These are phyloP conservation scores for Petrocephalus schoutedeni DNA, from an alignment of 2,797 vertebrate species.

Conservation along the genomic window DNA sequence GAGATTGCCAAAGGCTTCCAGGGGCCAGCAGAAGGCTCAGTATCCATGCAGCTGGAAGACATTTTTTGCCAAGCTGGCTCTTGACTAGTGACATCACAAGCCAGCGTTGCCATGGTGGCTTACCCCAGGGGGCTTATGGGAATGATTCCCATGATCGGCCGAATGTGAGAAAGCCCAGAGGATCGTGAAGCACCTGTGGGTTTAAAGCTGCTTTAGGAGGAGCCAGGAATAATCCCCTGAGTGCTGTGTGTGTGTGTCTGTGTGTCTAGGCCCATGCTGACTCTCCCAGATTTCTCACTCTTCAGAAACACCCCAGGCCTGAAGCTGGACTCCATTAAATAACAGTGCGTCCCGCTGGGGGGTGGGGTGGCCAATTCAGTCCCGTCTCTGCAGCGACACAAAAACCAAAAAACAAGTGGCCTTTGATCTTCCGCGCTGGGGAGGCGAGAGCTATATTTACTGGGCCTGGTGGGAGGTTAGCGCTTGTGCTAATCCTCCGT, in stretches of 20 bases:
- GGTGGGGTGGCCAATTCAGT: neutral
- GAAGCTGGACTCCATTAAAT: neutral
- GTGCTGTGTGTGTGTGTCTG: neutral
- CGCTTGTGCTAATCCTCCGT: neutral
- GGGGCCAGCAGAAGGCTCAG: neutral
- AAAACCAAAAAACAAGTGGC: neutral
- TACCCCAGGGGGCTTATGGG: neutral
- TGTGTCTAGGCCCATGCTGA: neutral
- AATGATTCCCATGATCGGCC: slow-evolving; percentile 11
- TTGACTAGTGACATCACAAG: slow-evolving; percentile 4
- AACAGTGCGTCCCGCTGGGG: neutral
- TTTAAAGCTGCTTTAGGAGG: slow-evolving; percentile 12
- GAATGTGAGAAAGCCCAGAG: slow-evolving; percentile 9
- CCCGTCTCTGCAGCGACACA: neutral
- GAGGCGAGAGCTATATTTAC: slow-evolving; percentile 18
- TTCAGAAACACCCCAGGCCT: neutral
- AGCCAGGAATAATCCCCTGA: neutral
- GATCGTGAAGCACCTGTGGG: slow-evolving; percentile 1
- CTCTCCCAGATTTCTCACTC: neutral
- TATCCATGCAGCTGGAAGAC: neutral
- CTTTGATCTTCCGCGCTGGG: neutral
- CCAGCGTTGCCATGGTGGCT: slow-evolving; percentile 3
- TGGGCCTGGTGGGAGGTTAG: neutral
- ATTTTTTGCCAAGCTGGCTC: slow-evolving; percentile 5
- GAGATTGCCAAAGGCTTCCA: neutral